Evolutionary conservation across 1,140 invertebrate genomes (phyloP), one percentile per base, ranked within the genome.

Genomic region (Vanessa atalanta): DNA sequence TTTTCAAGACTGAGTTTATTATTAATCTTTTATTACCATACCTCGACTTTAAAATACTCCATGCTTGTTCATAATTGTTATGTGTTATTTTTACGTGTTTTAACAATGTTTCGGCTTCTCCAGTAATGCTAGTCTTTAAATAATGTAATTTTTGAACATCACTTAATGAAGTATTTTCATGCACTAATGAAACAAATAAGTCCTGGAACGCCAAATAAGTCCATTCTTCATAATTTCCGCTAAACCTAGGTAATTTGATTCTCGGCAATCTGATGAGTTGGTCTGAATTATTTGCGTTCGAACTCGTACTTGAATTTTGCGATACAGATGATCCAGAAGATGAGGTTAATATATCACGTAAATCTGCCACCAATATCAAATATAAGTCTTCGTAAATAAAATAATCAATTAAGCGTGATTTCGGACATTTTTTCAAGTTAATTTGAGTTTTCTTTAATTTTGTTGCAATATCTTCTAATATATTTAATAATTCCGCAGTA

Each of bases 371-470:
- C 75, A 79, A 50, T 51, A 69, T 37, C 2, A 72, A 31, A n/a
- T 77, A 82, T 61, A 78, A 57, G 20, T 82, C 78, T 80, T 82
- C 80, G 15, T 75, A 70, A 50, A 73, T 68, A 68, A 65, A 75
- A 70, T 73, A 80, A 13, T 81, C 72, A 65, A n/a, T n/a, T n/a
- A 82, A 70, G 23, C 78, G 37, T 31, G 73, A 47, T 15, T 82
- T 82, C 9, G 78, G 68, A 51, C 80, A 79, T 63, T 79, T 82
- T 51, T 78, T 76, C n/a, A 79, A 55, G 20, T 79, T 79, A 20
- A 65, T 65, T 68, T 79, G 70, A 5, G 71, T 71, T 57, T 76
- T 76, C 15, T 65, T 65, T 16, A 79, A 26, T 16, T 76, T 61
- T 20, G 65, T 51, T 1, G 70, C 74, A 15, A 61, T 75, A 68